These are phyloP conservation scores for Alectoris magna DNA, from an alignment of 2,797 vertebrate species.

Conservation along the genomic window DNA sequence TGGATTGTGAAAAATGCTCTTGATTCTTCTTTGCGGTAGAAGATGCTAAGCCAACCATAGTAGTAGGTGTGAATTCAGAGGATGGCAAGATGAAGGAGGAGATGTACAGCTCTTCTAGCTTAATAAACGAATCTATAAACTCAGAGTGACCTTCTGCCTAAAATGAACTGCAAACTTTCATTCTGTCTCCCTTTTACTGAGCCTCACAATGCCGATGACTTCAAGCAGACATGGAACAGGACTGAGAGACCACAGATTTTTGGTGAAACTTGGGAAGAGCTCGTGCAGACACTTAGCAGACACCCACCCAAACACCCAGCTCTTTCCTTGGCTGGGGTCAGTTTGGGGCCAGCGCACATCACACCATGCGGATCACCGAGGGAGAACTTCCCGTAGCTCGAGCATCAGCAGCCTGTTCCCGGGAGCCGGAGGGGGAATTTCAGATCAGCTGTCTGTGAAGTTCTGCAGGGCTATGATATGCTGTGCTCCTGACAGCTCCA, in stretches of 20 bases:
- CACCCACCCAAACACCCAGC: neutral
- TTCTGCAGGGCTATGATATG: conserved; percentile 29
- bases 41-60: neutral
- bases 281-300: neutral
- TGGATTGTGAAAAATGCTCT: neutral
- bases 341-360: neutral
- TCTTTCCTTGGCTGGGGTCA: neutral
- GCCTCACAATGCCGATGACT: neutral
- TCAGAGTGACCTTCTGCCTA: neutral
- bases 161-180: neutral
- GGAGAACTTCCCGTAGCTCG: neutral
- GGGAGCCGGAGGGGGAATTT: conserved; percentile 18
- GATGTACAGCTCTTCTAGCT: neutral
- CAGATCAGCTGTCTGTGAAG: conserved; percentile 58
- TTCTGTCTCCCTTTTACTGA: neutral
- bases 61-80: neutral
- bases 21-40: neutral
- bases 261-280: neutral
- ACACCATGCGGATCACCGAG: rapidly evolving
- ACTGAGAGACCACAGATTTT: neutral
- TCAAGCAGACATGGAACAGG: rapidly evolving
- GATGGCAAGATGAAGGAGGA: neutral
- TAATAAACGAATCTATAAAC: neutral
- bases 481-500: conserved; percentile 47
- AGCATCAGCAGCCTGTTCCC: conserved; percentile 38